phyloP scores from a whole-genome alignment of 2,888 invertebrate genomes.

The Dicycla oo region DNA sequence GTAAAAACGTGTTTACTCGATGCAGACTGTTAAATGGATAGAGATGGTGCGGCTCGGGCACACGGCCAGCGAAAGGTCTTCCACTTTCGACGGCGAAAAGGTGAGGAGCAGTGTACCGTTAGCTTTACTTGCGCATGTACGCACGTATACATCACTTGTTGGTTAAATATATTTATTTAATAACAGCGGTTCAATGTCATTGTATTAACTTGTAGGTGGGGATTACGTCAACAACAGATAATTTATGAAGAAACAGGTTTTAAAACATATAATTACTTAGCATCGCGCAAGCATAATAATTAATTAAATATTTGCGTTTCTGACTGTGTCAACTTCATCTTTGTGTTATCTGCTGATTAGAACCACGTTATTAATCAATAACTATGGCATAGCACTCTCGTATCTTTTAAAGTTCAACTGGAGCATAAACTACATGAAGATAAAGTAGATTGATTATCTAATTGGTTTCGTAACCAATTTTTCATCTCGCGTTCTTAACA shows the following conservation, averaged over 20 bases:
- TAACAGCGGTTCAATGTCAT: slow-evolving; percentile 47
- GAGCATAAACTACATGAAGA: slow-evolving; percentile 38
- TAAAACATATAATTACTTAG: slow-evolving; percentile 22
- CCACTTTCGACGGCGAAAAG: slow-evolving; percentile 84
- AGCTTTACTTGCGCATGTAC: slow-evolving; percentile 37
- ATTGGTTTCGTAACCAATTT: slow-evolving; percentile 28
- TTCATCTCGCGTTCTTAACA: slow-evolving; percentile 36
- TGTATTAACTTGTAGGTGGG: slow-evolving; percentile 33
- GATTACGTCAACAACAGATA: slow-evolving; percentile 52
- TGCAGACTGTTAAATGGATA: slow-evolving; percentile 88
- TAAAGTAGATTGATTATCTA: slow-evolving; percentile 44
- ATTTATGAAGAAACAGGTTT: slow-evolving; percentile 38
- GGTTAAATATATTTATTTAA: slow-evolving; percentile 43
- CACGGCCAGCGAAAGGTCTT: slow-evolving; percentile 75
- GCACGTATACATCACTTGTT: slow-evolving; percentile 29
- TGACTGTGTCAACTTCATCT: slow-evolving; percentile 26
- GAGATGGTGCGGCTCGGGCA: slow-evolving; percentile 87
- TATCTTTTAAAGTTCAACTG: slow-evolving; percentile 60
- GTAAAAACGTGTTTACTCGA: slow-evolving; percentile 71
- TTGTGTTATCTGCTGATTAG: slow-evolving; percentile 40
- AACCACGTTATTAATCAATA: slow-evolving; percentile 40
- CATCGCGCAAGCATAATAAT: slow-evolving; percentile 25
- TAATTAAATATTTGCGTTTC: slow-evolving; percentile 23
- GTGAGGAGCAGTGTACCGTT: slow-evolving; percentile 82
- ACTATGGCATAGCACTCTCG: slow-evolving; percentile 29